Conservation (phyloP, 2,113 vertebrate genomes). For the Carassius auratus region DNA sequence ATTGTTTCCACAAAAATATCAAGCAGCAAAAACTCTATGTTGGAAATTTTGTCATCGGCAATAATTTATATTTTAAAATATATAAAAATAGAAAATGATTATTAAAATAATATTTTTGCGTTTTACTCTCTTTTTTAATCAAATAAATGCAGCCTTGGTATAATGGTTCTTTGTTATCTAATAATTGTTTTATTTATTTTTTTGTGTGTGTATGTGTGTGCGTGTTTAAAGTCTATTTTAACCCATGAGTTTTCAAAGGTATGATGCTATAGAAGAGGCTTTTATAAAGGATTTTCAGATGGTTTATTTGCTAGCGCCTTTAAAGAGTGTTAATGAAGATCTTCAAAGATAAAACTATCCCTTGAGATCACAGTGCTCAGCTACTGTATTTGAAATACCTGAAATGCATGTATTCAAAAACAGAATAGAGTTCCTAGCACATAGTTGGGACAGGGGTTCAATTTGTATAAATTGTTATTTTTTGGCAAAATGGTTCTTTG, state of each 20-base stretch:
- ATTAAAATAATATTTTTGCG: background rate
- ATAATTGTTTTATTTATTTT: too few relatives aligned
- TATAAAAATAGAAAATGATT: too few relatives aligned
- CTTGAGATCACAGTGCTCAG: background rate
- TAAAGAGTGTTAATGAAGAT: background rate
- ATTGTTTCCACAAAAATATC: too few relatives aligned
- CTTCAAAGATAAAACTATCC: slow-evolving; percentile 23
- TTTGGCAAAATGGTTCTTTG: slow-evolving; percentile 13
- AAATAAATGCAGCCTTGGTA: background rate
- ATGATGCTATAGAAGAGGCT: background rate
- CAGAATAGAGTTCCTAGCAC: background rate
- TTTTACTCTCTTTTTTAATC: background rate
- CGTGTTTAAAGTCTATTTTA: background rate
- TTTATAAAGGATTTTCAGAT: background rate
- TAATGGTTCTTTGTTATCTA: background rate
- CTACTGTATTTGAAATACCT: slow-evolving; percentile 31
- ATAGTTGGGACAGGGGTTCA: background rate
- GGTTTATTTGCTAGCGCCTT: slow-evolving; percentile 8
- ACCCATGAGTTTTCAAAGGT: background rate
- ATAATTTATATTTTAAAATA: too few relatives aligned
- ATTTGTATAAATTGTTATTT: slow-evolving; percentile 28
- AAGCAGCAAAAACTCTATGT: too few relatives aligned
- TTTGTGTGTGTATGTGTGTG: too few relatives aligned
- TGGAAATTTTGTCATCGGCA: too few relatives aligned
- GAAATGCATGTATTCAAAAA: slow-evolving; percentile 3